Conservation (phyloP, 2,113 vertebrate species). For the Parus major region DNA sequence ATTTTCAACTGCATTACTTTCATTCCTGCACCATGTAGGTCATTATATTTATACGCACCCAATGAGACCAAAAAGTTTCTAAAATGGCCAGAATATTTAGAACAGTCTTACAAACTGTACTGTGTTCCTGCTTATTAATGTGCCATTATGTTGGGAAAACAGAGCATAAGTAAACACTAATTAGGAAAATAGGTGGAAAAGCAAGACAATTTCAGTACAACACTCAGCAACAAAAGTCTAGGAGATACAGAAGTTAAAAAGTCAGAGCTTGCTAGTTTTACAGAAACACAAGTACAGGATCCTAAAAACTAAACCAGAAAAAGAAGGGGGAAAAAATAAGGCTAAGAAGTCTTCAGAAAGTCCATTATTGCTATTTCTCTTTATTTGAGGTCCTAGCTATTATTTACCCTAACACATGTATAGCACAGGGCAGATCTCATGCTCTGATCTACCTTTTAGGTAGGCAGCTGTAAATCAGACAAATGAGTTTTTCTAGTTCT, state of each 20-base stretch:
- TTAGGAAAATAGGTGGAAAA: neutral
- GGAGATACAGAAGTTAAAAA: neutral
- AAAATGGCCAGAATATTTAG: slow-evolving; percentile 25
- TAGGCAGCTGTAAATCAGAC: slow-evolving; percentile 18
- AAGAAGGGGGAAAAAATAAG: neutral
- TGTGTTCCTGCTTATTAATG: neutral
- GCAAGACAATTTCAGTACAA: neutral
- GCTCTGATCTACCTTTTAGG: neutral
- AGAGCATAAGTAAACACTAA: neutral
- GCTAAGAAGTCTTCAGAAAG: neutral
- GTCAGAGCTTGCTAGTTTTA: neutral
- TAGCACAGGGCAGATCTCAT: neutral
- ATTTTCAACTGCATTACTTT: slow-evolving; percentile 9
- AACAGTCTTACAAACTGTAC: neutral
- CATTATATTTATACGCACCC: slow-evolving; percentile 23
- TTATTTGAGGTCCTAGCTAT: neutral
- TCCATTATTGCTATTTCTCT: neutral
- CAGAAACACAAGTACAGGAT: neutral
- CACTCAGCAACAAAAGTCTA: neutral
- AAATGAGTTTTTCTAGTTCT: neutral
- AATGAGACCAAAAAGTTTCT: slow-evolving; percentile 29
- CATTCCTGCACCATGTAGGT: slow-evolving; percentile 10
- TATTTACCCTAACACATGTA: neutral
- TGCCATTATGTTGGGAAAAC: slow-evolving; percentile 7
- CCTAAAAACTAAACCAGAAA: neutral